Conservation (phyloP, 2,797 vertebrate species). For the Cirrhinus molitorella region DNA sequence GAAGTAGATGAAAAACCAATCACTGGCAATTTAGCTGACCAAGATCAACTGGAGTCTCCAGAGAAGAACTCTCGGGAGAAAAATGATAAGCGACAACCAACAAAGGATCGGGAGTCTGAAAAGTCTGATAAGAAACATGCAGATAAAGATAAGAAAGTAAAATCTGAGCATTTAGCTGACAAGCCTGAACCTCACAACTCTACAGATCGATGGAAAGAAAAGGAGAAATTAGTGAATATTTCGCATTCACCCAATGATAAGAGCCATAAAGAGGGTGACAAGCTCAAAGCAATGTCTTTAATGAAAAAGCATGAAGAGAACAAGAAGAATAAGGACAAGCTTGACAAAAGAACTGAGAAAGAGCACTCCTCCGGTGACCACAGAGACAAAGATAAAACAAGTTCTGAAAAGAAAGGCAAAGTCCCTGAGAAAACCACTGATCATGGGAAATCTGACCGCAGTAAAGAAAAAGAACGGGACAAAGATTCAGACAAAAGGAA, state of each 20-base stretch:
- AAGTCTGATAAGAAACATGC: conserved; percentile 87
- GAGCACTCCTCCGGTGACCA: conserved; percentile 85
- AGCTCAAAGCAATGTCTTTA: conserved; percentile 79
- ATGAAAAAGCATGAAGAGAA: conserved; percentile 89
- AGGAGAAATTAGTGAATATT: conserved; percentile 72
- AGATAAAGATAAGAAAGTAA: conserved; percentile 94
- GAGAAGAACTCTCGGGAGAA: conserved; percentile 90
- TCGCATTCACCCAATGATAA: conserved; percentile 85
- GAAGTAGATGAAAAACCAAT: conserved; percentile 83
- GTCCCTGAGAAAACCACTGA: conserved; percentile 86
- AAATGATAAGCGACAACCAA: conserved; percentile 84
- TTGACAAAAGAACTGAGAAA: conserved; percentile 89
- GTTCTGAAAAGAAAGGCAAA: conserved; percentile 87
- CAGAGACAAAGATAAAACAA: conserved; percentile 86
- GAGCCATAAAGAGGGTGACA: conserved; percentile 91
- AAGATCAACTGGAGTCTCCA: conserved; percentile 84
- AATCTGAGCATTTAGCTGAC: conserved; percentile 86
- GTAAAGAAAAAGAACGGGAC: conserved; percentile 83
- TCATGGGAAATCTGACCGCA: conserved; percentile 85
- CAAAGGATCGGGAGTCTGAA: conserved; percentile 91
- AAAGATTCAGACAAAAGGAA: conserved; percentile 87
- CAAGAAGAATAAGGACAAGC: conserved; percentile 91
- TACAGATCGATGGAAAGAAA: conserved; percentile 86
- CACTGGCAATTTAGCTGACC: conserved; percentile 83
- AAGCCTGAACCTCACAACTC: conserved; percentile 86